phyloP scores from a whole-genome alignment of 1,140 invertebrate species.

The Drosophila sturtevanti region DNA sequence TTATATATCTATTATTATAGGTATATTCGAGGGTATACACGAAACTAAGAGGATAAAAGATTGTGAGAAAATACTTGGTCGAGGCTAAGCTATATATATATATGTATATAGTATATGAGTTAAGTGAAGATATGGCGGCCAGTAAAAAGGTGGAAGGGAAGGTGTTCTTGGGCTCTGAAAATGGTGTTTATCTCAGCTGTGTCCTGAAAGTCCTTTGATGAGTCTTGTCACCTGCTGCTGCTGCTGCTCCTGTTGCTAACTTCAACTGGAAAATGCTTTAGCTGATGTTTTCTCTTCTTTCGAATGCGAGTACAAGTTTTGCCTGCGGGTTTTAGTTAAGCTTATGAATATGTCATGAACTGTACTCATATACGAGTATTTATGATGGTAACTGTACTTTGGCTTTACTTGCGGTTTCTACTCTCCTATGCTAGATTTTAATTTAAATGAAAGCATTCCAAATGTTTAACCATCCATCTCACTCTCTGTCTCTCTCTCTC shows the following conservation, averaged over 20 bases:
- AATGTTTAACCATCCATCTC: not conserved
- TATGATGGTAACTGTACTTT: slow-evolving; percentile 37
- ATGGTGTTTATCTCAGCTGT: slow-evolving; percentile 13
- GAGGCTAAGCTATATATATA: not conserved
- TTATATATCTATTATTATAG: not conserved
- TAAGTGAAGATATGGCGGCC: not conserved
- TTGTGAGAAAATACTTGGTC: not conserved
- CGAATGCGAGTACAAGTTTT: slow-evolving; percentile 24
- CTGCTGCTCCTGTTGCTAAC: slow-evolving; percentile 2
- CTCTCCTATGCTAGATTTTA: not conserved
- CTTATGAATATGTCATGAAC: slow-evolving; percentile 48
- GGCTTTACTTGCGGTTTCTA: not conserved
- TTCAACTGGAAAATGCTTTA: no score
- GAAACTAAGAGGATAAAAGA: not conserved
- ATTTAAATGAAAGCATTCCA: slow-evolving; percentile 2
- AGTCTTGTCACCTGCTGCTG: slow-evolving; percentile 11
- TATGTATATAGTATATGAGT: not conserved
- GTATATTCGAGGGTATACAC: not conserved
- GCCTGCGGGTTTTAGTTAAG: slow-evolving; percentile 23
- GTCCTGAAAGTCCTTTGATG: slow-evolving; percentile 10
- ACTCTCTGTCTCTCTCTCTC: not conserved
- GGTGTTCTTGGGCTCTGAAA: not conserved
- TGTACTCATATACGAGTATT: slow-evolving; percentile 18
- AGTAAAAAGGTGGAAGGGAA: not conserved
- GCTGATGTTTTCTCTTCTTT: not conserved